phyloP scores from a whole-genome alignment of 2,888 invertebrate species.

The Amorpha juglandis region DNA sequence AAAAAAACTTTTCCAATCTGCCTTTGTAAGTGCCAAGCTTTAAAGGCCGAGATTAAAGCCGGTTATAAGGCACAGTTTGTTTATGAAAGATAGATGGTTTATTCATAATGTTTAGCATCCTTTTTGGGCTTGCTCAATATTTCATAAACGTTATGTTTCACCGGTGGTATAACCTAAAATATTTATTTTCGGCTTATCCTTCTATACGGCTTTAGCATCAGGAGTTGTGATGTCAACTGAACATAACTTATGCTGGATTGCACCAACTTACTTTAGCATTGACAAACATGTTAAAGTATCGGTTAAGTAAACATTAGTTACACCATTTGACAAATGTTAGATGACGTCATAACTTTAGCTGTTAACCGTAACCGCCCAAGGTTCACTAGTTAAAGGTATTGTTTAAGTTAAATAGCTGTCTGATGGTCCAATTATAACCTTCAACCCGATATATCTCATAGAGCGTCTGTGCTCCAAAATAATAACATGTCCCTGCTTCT shows the following conservation, averaged over 20 bases:
- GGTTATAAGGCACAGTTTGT: conserved; percentile 59
- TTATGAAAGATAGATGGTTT: conserved; percentile 51
- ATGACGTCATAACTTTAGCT: too few species aligned
- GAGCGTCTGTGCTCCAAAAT: too few species aligned
- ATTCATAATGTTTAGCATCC: conserved; percentile 36
- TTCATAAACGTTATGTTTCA: conserved; percentile 10
- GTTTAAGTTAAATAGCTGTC: too few species aligned
- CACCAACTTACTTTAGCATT: too few species aligned
- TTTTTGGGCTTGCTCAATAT: conserved; percentile 15
- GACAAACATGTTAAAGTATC: too few species aligned
- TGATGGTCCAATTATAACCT: too few species aligned
- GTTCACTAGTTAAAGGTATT: too few species aligned
- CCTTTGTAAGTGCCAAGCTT: conserved; percentile 73
- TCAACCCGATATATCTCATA: too few species aligned
- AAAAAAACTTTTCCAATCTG: conserved; percentile 82
- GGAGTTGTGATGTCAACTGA: conserved; percentile 4
- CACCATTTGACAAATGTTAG: too few species aligned
- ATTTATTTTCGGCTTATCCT: conserved; percentile 6
- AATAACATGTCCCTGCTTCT: too few species aligned
- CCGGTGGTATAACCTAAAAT: neutral
- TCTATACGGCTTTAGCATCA: conserved; percentile 1
- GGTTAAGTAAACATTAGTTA: too few species aligned
- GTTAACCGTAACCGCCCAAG: too few species aligned
- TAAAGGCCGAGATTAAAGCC: conserved; percentile 67
- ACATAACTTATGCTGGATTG: neutral